Evolutionary conservation across 2,113 vertebrate species (phyloP), one percentile per base, ranked within the genome.

Genomic region (Pachycephala philippinensis): DNA sequence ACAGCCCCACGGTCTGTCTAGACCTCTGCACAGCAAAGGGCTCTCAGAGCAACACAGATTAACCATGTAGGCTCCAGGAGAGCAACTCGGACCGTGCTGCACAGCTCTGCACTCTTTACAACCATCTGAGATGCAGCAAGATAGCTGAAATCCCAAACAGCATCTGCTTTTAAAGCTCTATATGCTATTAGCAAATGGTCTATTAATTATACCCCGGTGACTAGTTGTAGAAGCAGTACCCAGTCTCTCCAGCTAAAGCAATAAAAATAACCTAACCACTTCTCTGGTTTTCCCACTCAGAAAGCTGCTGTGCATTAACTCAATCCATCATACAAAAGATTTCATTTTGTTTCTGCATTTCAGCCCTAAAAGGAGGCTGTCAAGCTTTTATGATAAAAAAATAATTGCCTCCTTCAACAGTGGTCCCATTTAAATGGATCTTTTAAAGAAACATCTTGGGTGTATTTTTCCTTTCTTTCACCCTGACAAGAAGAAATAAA

Each of bases 341-440:
- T 78, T 65, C 69, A 84, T 92, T 94, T 90, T 80, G 35, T 81
- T 96, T 94, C 96, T 89, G 66, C 49, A 72, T 89, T 95, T 95
- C 95, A 95, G 40, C 15, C 80, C 56, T 89, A 89, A 93, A 95
- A 96, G 56, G 76, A 93, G 50, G 47, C 92, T 96, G 95, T 94
- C 96, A 96, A 84, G 75, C 90, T 96, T 91, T 92, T 75, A 81
- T 71, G 90, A 91, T 71, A 78, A 95, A 95, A 93, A 95, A 94
- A 89, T 84, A 94, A 97, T 90, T 93, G 79, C 72, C 92, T 90
- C 53, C 49, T 92, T 92, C 9, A 10, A 56, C 83, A 94, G 57
- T 82, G 61, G 92, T 84, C 76, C 61, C 6, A 82, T 93, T 94
- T 96, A 94, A 96, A 92, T 69, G 37, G 47, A 68, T 92, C 80